Percentiles rank a stretch among this genome's conserved stretches.
Evolutionary conservation across 2,797 vertebrate species (phyloP).

Genomic region (Myotis vivesi): DNA sequence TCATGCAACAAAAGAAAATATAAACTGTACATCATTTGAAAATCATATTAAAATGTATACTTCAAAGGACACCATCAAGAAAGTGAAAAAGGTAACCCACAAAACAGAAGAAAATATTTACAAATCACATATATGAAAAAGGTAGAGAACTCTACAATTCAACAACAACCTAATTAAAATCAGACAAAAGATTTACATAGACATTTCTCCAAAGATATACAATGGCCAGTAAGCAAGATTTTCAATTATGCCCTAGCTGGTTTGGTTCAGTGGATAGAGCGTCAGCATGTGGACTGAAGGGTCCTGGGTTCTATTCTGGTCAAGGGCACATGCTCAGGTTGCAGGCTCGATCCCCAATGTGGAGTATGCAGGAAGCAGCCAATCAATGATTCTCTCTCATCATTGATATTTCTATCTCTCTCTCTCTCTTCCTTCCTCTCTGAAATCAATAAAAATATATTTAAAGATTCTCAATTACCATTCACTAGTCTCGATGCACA

Average conservation of each 20-base stretch:
- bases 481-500: too few relatives aligned
- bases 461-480: too few relatives aligned
- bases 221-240: not conserved
- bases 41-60: not conserved
- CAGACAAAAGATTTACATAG: not conserved
- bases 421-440: too few relatives aligned
- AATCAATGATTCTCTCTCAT: too few relatives aligned
- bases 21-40: not conserved
- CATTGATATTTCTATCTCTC: too few relatives aligned
- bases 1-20: constrained; percentile 84
- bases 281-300: too few relatives aligned
- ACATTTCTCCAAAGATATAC: not conserved
- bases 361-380: too few relatives aligned
- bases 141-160: not conserved
- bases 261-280: too few relatives aligned
- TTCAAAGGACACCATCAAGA: not conserved
- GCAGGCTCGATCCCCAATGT: too few relatives aligned
- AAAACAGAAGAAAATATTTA: not conserved
- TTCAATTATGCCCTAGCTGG: not conserved
- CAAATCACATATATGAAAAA: not conserved
- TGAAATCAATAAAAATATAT: too few relatives aligned
- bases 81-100: not conserved
- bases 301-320: too few relatives aligned
- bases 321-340: too few relatives aligned
- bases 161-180: not conserved